Evolutionary conservation across 1,140 invertebrate species (phyloP).

Genomic region (Cryptotermes secundus): DNA sequence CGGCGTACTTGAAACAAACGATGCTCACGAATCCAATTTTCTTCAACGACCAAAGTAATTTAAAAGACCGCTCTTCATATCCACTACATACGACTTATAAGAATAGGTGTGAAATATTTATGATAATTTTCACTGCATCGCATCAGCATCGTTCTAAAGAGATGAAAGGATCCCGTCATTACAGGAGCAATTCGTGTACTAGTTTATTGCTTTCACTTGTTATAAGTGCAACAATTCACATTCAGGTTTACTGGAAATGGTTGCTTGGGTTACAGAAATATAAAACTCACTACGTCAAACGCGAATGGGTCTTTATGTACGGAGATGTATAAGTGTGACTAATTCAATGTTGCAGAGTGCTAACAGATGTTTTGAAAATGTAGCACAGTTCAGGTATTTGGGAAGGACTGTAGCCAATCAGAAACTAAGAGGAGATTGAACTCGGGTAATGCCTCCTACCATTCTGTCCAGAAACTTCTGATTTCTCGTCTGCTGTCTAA

Average conservation of each 20-base stretch:
- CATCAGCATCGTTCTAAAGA: neutral
- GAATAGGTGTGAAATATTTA: neutral
- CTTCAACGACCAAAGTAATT: slow-evolving; percentile 4
- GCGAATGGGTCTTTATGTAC: too few relatives aligned
- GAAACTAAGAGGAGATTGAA: too few relatives aligned
- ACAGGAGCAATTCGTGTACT: neutral
- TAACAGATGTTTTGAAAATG: too few relatives aligned
- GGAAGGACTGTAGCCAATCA: too few relatives aligned
- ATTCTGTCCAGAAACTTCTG: too few relatives aligned
- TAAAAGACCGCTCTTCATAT: neutral
- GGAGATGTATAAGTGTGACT: too few relatives aligned
- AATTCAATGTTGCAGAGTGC: too few relatives aligned
- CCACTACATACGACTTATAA: neutral
- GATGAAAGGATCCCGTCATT: neutral
- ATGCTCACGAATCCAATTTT: slow-evolving; percentile 5
- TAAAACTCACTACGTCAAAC: too few relatives aligned
- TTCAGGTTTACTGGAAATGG: neutral
- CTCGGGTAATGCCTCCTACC: too few relatives aligned
- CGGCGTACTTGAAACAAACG: neutral
- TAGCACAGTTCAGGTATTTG: too few relatives aligned
- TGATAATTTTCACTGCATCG: neutral
- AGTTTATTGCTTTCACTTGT: neutral
- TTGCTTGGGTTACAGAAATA: too few relatives aligned
- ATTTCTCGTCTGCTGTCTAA: too few relatives aligned
- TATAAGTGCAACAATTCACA: neutral